Conservation (phyloP, 2,797 vertebrate genomes). For the Malurus splendens region DNA sequence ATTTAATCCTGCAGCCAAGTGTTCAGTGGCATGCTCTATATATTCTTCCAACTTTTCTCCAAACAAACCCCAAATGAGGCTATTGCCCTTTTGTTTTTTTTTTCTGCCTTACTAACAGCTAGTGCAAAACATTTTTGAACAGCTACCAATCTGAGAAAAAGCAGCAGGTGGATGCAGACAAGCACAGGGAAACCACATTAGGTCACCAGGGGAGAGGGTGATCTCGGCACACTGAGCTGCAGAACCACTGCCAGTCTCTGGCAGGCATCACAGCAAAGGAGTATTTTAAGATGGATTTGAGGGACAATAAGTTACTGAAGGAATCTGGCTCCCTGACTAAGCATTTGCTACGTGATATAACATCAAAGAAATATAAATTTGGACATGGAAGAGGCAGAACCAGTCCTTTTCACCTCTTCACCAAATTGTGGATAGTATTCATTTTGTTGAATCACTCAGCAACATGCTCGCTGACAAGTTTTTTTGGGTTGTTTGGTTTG, state of each 20-base stretch:
- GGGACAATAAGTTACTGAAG: not conserved
- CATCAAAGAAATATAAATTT: not conserved
- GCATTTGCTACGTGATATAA: not conserved
- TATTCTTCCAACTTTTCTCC: not conserved
- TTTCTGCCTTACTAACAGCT: not conserved
- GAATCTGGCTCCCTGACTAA: not conserved
- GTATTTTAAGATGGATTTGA: not conserved
- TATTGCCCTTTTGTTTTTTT: not conserved
- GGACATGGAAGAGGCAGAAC: not conserved
- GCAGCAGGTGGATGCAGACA: not conserved
- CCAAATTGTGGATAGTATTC: not conserved
- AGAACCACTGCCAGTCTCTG: not conserved
- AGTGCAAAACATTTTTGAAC: not conserved
- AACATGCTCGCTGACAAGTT: constrained; percentile 22
- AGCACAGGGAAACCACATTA: not conserved
- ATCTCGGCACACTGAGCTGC: not conserved
- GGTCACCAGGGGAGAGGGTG: not conserved
- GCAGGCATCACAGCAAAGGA: not conserved
- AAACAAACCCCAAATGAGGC: not conserved
- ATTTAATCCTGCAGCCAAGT: not conserved
- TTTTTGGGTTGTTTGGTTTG: not conserved
- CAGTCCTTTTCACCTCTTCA: not conserved
- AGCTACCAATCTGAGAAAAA: not conserved
- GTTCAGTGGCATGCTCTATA: not conserved
- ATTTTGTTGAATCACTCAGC: constrained; percentile 19